Base-by-base conservation (phyloP, 2,888 invertebrate genomes). In the Drosophila neutralis region DNA sequence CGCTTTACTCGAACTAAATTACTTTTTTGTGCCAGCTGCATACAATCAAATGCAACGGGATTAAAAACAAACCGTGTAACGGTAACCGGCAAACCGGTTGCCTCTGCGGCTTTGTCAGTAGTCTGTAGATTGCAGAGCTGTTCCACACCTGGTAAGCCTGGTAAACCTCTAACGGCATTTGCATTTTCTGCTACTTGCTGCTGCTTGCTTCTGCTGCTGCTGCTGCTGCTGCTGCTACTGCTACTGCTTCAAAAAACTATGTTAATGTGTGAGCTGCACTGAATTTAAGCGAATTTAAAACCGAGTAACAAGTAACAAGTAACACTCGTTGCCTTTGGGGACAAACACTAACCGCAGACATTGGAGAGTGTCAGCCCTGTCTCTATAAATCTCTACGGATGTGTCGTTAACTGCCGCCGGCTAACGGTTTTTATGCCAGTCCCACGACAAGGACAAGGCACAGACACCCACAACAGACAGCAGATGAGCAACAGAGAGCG, bases 31-130 rank as follows among this genome's bases (percentile, higher is more conserved):
- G 48, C 60, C 78, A 87, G 78, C 83, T 89, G 83, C 85, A 89
- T 73, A 87, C 85, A 88, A 86, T 88, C 83, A 89, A 87, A 89
- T 86, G 88, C 78, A 88, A 82, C 59, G 76, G 83, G 87, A 90
- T 90, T 87, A 90, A 86, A 87, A 83, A 76, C 88, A 88, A 78
- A 76, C 80, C 82, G 67, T 78, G 78, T 69, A 76, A 64, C 67
- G 58, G 86, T 80, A 78, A 82, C 76, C 69, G 63, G 80, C 71
- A 76, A 80, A 40, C 36, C 15, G 29, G 66, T 18, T 42, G 49
- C 42, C 53, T 51, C 71, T 74, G 78, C 56, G 76, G 69, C 63
- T 67, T 62, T 83, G 83, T 82, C 73, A 66, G 62, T 63, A 27
- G 56, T 56, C 31, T 31, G 49, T 59, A 59, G 65, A 72, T 72